phyloP scores from a whole-genome alignment of 2,797 vertebrate species.

The Periophthalmus magnuspinnatus region DNA sequence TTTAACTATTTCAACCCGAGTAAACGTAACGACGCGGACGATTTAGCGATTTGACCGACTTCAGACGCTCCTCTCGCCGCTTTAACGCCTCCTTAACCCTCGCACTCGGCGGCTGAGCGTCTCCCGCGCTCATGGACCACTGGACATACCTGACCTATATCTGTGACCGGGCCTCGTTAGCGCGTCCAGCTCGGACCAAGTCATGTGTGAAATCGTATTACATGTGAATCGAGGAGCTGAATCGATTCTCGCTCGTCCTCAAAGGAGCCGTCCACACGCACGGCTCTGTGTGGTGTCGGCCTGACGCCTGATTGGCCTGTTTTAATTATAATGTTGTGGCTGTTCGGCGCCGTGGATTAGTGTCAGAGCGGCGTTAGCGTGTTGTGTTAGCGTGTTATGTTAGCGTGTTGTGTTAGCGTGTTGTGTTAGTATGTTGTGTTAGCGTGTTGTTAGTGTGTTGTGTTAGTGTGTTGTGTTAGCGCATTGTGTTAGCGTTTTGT shows the following conservation, averaged over 20 bases:
- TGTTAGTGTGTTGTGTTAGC: too few species aligned
- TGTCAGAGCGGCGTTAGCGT: background rate
- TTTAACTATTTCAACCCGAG: too few species aligned
- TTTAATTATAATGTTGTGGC: background rate
- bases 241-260: background rate
- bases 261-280: background rate
- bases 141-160: constrained; percentile 61
- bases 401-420: background rate
- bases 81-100: background rate
- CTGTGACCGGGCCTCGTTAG: constrained; percentile 47
- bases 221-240: constrained; percentile 14
- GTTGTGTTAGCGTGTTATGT: background rate
- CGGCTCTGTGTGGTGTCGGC: background rate
- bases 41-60: background rate
- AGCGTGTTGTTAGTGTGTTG: too few species aligned
- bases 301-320: background rate
- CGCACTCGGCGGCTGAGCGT: background rate
- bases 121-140: constrained; percentile 39
- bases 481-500: too few species aligned
- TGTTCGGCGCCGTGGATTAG: background rate
- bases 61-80: background rate
- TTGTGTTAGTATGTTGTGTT: too few species aligned
- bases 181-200: constrained; percentile 37
- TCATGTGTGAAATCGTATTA: constrained; percentile 54
- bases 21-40: too few species aligned